These are phyloP conservation scores for Pachypsylla venusta DNA, from an alignment of 1,140 invertebrate genomes.

Conservation along the genomic window DNA sequence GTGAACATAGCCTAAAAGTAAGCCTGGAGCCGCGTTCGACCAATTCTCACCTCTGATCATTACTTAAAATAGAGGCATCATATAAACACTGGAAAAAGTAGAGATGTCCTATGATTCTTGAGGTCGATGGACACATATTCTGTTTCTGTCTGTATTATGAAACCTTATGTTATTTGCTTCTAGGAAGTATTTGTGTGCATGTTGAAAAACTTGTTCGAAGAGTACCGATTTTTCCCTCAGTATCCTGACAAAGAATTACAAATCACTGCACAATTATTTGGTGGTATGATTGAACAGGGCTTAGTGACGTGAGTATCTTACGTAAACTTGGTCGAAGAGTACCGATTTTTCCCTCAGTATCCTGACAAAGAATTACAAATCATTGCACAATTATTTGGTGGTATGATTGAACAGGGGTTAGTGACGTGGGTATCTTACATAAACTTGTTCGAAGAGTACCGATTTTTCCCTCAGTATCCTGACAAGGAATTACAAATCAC, in stretches of 20 bases:
- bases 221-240: constrained; percentile 95
- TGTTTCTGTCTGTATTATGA: no score
- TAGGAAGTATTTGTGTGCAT: constrained; percentile 90
- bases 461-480: constrained; percentile 96
- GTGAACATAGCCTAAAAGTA: no score
- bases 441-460: constrained; percentile 98
- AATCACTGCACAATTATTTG: constrained; percentile 94
- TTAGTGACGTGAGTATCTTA: constrained; percentile 54
- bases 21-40: no score
- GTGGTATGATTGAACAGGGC: constrained; percentile 93
- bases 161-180: constrained; percentile 15
- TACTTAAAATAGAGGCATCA: no score
- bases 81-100: no score
- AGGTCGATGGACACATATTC: no score
- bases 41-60: no score
- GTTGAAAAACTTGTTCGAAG: constrained; percentile 94
- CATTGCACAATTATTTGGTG: constrained; percentile 94
- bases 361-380: constrained; percentile 95
- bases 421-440: constrained; percentile 65
- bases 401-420: constrained; percentile 90
- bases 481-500: constrained; percentile 96
- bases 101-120: no score
- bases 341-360: constrained; percentile 95
- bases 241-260: constrained; percentile 97
- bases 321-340: constrained; percentile 62